A percentile compares a stretch with the other conserved stretches of the same genome.
These are phyloP conservation scores for Mallotus villosus DNA, from an alignment of 2,797 vertebrate genomes.

Conservation along the genomic window DNA sequence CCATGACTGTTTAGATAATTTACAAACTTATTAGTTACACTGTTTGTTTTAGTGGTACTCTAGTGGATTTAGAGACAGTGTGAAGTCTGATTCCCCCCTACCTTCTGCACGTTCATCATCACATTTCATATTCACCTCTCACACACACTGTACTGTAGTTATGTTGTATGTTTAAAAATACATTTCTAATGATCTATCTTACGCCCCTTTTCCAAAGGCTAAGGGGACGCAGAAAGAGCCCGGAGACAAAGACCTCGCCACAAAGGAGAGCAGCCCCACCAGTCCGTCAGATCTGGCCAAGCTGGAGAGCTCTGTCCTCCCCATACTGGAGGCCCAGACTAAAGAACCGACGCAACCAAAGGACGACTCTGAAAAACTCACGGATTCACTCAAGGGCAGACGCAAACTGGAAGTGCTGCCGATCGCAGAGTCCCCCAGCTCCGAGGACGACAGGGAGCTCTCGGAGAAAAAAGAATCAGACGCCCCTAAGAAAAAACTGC, in stretches of 20 bases:
- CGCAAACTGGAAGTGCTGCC: constrained; percentile 80
- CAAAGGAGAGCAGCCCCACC: constrained; percentile 82
- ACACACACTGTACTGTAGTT: not conserved
- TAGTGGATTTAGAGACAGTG: not conserved
- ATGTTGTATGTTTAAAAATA: not conserved
- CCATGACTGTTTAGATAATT: not conserved
- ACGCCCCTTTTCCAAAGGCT: constrained; percentile 48
- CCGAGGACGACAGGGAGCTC: constrained; percentile 81
- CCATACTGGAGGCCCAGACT: constrained; percentile 84
- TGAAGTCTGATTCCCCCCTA: not conserved
- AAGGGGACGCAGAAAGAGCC: constrained; percentile 78
- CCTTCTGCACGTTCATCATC: not conserved
- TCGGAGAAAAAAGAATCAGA: constrained; percentile 65
- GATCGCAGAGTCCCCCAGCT: constrained; percentile 79
- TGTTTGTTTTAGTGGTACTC: not conserved
- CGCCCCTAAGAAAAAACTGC: constrained; percentile 78
- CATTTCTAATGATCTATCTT: not conserved
- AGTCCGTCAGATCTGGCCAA: constrained; percentile 92
- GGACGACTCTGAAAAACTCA: constrained; percentile 73
- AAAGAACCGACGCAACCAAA: constrained; percentile 67
- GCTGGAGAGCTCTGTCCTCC: constrained; percentile 86
- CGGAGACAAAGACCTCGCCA: constrained; percentile 71
- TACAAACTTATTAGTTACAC: not conserved
- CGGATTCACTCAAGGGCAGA: constrained; percentile 73
- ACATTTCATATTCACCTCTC: not conserved